phyloP scores from a whole-genome alignment of 2,888 invertebrate species.

The Ectemnius lituratus region DNA sequence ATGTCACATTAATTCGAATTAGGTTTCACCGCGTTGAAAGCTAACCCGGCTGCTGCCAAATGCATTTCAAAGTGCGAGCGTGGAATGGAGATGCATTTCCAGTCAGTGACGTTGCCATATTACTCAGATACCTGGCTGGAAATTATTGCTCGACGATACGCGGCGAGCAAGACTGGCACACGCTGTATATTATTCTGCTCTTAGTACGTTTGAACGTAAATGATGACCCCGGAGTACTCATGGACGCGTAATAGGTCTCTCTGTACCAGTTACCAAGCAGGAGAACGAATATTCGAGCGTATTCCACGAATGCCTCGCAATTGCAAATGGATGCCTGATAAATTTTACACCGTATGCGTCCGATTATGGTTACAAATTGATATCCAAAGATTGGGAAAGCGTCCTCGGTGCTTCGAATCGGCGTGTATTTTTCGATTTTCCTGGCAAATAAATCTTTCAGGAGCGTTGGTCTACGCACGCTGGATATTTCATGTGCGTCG shows the following conservation, averaged over 20 bases:
- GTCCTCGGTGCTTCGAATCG: slow-evolving; percentile 25
- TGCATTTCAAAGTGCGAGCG: slow-evolving; percentile 21
- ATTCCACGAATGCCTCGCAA: too few species aligned
- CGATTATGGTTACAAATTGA: slow-evolving; percentile 38
- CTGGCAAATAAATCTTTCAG: slow-evolving; percentile 58
- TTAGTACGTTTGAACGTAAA: slow-evolving; percentile 59
- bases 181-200: slow-evolving; percentile 57
- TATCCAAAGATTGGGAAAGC: slow-evolving; percentile 38
- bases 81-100: slow-evolving; percentile 3
- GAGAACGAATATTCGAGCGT: too few species aligned
- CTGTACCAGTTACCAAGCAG: too few species aligned
- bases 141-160: slow-evolving; percentile 63
- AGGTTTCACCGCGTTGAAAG: slow-evolving; percentile 10
- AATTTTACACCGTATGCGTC: neutral
- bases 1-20: too few species aligned
- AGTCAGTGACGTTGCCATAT: slow-evolving; percentile 25
- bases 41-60: neutral
- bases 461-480: slow-evolving; percentile 35
- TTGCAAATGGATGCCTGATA: neutral
- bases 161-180: slow-evolving; percentile 56
- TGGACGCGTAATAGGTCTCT: slow-evolving; percentile 11
- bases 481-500: slow-evolving; percentile 22
- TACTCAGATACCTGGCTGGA: slow-evolving; percentile 49
- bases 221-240: slow-evolving; percentile 42
- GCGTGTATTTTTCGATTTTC: slow-evolving; percentile 30